A percentile compares a stretch with the other conserved stretches of the same genome.
These are phyloP conservation scores for Macrosiphum euphorbiae DNA, from an alignment of 2,888 invertebrate species.

Conservation along the genomic window DNA sequence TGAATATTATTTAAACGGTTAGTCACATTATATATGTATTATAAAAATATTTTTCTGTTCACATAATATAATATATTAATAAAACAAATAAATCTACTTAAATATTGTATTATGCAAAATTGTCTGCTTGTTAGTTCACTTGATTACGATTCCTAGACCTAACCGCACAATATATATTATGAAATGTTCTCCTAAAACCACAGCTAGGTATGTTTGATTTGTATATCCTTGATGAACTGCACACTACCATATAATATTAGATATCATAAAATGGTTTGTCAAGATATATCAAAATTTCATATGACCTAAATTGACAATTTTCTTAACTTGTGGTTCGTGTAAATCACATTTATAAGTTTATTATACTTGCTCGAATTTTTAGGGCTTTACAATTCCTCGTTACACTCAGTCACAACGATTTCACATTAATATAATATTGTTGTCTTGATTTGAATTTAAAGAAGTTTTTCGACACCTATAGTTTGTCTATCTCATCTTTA, in stretches of 20 bases:
- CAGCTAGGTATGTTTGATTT: conserved; percentile 18
- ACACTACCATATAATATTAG: not conserved
- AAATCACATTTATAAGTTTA: not conserved
- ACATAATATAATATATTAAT: not conserved
- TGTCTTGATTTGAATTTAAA: not conserved
- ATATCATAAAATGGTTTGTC: not conserved
- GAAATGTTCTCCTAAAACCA: conserved; percentile 12
- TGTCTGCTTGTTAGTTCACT: not conserved
- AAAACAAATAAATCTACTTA: conserved; percentile 10
- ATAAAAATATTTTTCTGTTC: not conserved
- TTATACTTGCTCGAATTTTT: not conserved
- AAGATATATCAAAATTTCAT: not conserved
- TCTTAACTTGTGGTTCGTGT: not conserved
- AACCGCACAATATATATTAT: conserved; percentile 26
- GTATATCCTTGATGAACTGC: conserved; percentile 7
- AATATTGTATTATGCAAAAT: conserved; percentile 28
- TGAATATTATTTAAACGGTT: conserved; percentile 9
- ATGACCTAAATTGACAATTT: not conserved
- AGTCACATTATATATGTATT: not conserved
- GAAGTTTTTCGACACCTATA: not conserved
- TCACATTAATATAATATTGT: not conserved
- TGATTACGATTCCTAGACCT: not conserved
- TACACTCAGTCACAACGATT: not conserved
- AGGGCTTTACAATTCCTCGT: not conserved
- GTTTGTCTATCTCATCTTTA: not conserved